Evolutionary conservation across 2,888 invertebrate genomes (phyloP).

Genomic region (Eristalinus sepulchralis): DNA sequence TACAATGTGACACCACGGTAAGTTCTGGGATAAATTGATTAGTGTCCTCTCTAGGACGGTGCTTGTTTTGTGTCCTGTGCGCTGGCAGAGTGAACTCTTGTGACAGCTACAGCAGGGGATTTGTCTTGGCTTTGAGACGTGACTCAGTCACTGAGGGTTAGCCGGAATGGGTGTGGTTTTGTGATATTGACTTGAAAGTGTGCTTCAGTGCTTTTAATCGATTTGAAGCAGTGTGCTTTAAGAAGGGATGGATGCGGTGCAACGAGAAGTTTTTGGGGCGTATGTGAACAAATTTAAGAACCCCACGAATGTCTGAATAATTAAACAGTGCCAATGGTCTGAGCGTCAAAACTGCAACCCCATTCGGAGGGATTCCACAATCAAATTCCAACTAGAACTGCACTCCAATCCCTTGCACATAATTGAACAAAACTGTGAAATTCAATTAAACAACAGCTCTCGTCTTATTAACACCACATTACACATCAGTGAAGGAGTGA

Average conservation of each 20-base stretch:
- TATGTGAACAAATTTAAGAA: no score
- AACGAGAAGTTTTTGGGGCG: no score
- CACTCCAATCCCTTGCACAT: neutral
- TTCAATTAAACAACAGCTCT: conserved; percentile 56
- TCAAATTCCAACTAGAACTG: neutral
- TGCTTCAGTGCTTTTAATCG: neutral
- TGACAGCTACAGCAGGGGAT: conserved; percentile 27
- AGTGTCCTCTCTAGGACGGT: conserved; percentile 1
- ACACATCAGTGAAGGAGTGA: neutral
- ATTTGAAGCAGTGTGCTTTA: neutral
- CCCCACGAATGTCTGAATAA: no score
- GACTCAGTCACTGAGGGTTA: neutral
- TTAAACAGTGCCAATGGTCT: no score
- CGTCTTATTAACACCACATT: conserved; percentile 70
- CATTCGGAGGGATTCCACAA: neutral
- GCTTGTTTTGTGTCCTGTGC: neutral
- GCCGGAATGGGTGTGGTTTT: neutral
- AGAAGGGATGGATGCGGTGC: no score
- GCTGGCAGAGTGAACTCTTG: neutral
- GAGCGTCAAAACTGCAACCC: neutral
- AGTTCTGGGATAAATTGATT: conserved; percentile 47
- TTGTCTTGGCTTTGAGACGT: neutral
- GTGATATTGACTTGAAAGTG: neutral
- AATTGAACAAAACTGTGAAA: neutral
- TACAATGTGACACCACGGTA: conserved; percentile 35